Base-by-base conservation (phyloP, 2,797 vertebrate genomes). In the Gymnoscopelus microlampas region DNA sequence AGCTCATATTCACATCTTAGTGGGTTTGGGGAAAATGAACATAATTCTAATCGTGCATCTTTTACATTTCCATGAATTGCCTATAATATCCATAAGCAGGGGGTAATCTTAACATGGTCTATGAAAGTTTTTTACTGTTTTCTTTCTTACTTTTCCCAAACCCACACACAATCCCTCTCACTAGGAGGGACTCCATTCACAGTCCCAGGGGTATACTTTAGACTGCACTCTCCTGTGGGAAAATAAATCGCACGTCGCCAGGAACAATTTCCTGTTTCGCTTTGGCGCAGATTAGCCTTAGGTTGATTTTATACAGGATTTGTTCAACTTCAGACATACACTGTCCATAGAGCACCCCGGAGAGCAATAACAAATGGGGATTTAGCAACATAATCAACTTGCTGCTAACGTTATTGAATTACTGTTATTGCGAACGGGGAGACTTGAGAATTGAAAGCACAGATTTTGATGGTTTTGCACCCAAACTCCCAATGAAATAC, bases 181-280 rank as follows among this genome's bases (percentile, higher is more conserved):
- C 64, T 76, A 49, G 35, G 13, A 39, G 81, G 74, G 70, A 79
- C 71, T 80, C 48, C 60, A 14, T 49, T 60, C 57, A 53, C 47
- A 77, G 78, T 83, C 85, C 77, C 78, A 76, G 73, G 74, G 63
- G 78, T 70, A 63, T 47, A 61, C 71, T 79, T 84, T 19, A 80
- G 75, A 80, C 68, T 5, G 9, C 60, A 54, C 65, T 71, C 59
- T 67, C 63, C 66, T 75, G 65, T 80, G 83, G 76, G 82, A 90
- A 84, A 75, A 86, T 73, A 78, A 23, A 80, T 81, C 60, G 68
- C 58, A 68, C 49, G 29, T 49, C 55, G 67, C 73, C 73, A 68
- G 71, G 59, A 81, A 79, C 72, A 77, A 85, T 87, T 89, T 89
- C 87, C 85, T 80, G 79, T 87, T 80, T 83, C 63, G 24, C 76